These are phyloP conservation scores for Rhinolophus ferrumequinum DNA, from an alignment of 2,113 vertebrate genomes.

Conservation along the genomic window DNA sequence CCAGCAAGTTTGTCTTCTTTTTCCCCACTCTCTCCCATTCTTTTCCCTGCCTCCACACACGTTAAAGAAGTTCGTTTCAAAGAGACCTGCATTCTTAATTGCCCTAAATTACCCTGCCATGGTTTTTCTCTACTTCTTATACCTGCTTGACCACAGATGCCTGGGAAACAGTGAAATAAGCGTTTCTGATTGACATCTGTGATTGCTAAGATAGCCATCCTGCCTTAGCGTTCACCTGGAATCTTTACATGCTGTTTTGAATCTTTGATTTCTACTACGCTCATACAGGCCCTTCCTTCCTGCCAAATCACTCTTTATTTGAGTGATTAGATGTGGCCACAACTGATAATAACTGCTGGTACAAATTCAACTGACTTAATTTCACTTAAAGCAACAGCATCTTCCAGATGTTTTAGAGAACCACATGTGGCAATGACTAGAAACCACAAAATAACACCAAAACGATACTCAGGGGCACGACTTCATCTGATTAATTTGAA, in stretches of 20 bases:
- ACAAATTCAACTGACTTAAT: slow-evolving; percentile 55
- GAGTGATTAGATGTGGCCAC: slow-evolving; percentile 55
- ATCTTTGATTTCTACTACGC: slow-evolving; percentile 54
- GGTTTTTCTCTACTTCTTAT: background rate
- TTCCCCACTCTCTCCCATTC: background rate
- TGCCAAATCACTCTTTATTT: slow-evolving; percentile 64
- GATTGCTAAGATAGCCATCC: slow-evolving; percentile 51
- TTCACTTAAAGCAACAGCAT: slow-evolving; percentile 49
- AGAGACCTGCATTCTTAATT: slow-evolving; percentile 36
- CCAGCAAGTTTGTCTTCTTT: background rate
- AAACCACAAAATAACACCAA: slow-evolving; percentile 37
- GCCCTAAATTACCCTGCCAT: slow-evolving; percentile 26
- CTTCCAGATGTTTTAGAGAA: slow-evolving; percentile 68
- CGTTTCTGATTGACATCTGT: slow-evolving; percentile 68
- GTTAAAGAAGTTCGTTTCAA: background rate
- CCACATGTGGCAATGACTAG: background rate
- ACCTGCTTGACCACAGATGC: slow-evolving; percentile 47
- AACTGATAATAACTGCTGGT: slow-evolving; percentile 44
- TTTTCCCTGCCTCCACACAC: slow-evolving; percentile 33
- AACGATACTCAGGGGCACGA: background rate
- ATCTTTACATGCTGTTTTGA: background rate
- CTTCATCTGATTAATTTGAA: slow-evolving; percentile 52
- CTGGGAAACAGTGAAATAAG: slow-evolving; percentile 50
- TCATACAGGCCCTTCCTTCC: slow-evolving; percentile 70
- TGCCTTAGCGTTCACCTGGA: slow-evolving; percentile 44